phyloP scores from a whole-genome alignment of 2,888 invertebrate genomes.

The Fissipunctia ypsillon region DNA sequence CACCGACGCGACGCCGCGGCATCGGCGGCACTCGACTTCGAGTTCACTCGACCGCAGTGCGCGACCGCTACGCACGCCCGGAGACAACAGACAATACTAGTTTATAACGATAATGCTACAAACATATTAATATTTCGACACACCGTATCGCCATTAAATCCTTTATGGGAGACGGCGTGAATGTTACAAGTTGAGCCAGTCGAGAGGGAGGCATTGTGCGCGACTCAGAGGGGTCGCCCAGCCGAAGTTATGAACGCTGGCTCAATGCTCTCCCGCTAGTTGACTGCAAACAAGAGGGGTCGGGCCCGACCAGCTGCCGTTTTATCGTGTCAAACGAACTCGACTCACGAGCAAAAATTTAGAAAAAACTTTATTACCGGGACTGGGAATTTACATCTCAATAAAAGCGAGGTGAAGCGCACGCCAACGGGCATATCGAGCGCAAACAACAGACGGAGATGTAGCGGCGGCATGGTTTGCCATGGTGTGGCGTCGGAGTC shows the following conservation, averaged over 20 bases:
- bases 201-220: conserved; percentile 76
- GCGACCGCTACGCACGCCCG: conserved; percentile 68
- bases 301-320: conserved; percentile 81
- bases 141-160: conserved; percentile 86
- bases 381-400: conserved; percentile 78
- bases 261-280: conserved; percentile 75
- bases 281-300: conserved; percentile 82
- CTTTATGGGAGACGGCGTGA: conserved; percentile 79
- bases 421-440: conserved; percentile 72
- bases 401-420: conserved; percentile 73
- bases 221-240: conserved; percentile 73
- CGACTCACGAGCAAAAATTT: conserved; percentile 69
- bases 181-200: conserved; percentile 77
- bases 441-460: conserved; percentile 73
- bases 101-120: conserved; percentile 80
- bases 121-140: conserved; percentile 87
- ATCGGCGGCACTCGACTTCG: conserved; percentile 29
- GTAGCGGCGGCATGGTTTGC: conserved; percentile 36
- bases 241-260: conserved; percentile 74
- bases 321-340: conserved; percentile 81
- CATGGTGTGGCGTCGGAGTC: conserved; percentile 44
- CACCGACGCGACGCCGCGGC: conserved; percentile 67
- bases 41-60: conserved; percentile 59
- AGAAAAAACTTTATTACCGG: conserved; percentile 70
- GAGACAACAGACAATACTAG: conserved; percentile 78